Conservation (phyloP, 1,140 invertebrate species). For the Pentalonia nigronervosa region DNA sequence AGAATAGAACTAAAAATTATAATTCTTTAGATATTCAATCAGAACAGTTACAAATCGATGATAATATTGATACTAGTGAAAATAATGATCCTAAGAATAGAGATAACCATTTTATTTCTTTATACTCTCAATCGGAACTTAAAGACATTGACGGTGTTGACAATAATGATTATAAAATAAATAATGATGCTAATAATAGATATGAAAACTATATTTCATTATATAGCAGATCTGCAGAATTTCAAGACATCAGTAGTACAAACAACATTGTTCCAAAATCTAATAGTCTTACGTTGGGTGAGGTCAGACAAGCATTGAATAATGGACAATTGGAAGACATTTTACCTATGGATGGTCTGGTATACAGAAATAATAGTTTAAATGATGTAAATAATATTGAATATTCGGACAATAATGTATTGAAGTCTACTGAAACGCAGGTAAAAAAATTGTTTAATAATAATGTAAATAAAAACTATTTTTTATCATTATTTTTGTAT, state of each 20-base stretch:
- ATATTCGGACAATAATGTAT: background rate
- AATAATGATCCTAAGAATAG: background rate
- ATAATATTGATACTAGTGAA: background rate
- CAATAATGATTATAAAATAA: background rate
- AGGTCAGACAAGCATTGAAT: constrained; percentile 40
- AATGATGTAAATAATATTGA: background rate
- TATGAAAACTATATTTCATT: constrained; percentile 9
- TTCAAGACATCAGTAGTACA: background rate
- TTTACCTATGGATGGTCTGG: background rate
- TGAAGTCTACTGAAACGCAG: background rate
- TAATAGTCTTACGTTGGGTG: constrained; percentile 29
- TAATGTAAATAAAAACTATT: background rate
- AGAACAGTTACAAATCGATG: background rate
- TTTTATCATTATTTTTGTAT: background rate
- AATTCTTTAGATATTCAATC: background rate
- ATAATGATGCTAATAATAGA: background rate
- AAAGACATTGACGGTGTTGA: background rate
- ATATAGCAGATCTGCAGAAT: background rate
- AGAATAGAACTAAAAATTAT: background rate
- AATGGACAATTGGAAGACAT: constrained; percentile 1
- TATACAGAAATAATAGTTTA: constrained; percentile 9
- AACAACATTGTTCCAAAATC: background rate
- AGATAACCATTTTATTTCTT: constrained; percentile 3
- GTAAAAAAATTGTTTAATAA: background rate
- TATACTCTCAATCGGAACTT: background rate